Percentiles rank a stretch among this genome's conserved stretches.
These are phyloP conservation scores for Todiramphus chloris DNA, from an alignment of 2,113 vertebrate species.

Conservation along the genomic window DNA sequence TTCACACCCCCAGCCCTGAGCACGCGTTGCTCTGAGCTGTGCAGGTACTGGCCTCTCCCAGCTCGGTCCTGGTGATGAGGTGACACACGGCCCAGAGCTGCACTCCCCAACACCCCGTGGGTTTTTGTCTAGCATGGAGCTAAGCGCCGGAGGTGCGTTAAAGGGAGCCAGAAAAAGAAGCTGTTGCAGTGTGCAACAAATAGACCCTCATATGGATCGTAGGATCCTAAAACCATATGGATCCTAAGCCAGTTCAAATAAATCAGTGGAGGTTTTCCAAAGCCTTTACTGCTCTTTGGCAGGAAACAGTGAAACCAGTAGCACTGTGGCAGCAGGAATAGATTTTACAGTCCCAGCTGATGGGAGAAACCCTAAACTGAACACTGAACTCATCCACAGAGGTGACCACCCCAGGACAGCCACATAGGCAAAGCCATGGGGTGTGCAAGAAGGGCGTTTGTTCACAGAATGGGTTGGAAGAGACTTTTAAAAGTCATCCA, in stretches of 20 bases:
- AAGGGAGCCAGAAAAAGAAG: background rate
- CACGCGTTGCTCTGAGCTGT: background rate
- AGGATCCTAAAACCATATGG: background rate
- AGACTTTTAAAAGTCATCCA: background rate
- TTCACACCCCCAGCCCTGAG: background rate
- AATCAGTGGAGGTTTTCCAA: background rate
- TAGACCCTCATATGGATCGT: background rate
- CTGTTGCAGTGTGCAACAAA: background rate
- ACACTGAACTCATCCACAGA: background rate
- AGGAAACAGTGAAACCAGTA: background rate
- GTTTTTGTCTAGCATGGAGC: background rate
- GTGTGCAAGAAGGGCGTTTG: background rate
- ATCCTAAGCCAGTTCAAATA: background rate
- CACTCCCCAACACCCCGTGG: background rate
- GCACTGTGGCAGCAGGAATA: background rate
- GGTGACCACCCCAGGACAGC: background rate
- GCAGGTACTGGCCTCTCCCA: constrained; percentile 29
- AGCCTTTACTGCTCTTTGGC: background rate
- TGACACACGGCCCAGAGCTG: background rate
- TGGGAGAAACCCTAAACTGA: background rate
- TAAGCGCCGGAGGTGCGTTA: background rate
- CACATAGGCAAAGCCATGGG: background rate
- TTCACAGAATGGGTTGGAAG: background rate
- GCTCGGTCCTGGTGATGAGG: background rate
- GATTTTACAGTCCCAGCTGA: background rate